These are phyloP conservation scores for Mohoua ochrocephala DNA, from an alignment of 2,113 vertebrate species.

Conservation along the genomic window DNA sequence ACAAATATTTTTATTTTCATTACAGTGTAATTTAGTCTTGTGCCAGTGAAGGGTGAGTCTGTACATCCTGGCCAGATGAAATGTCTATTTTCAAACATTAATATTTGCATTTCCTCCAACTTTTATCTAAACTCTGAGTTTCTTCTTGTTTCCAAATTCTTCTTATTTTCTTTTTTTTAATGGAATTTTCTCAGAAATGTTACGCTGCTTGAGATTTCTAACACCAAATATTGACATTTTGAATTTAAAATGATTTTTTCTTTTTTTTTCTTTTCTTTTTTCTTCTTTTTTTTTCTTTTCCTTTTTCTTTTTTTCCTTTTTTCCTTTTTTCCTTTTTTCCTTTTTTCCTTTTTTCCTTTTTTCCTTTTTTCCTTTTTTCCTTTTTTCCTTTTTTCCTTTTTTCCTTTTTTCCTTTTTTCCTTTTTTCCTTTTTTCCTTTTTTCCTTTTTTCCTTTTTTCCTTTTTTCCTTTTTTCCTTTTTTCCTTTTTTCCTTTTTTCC, in stretches of 20 bases:
- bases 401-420: no score
- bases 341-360: no score
- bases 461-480: no score
- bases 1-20: background rate
- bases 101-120: background rate
- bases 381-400: no score
- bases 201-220: background rate
- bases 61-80: background rate
- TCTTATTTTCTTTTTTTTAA: background rate
- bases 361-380: no score
- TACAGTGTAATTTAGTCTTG: background rate
- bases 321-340: no score
- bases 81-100: background rate
- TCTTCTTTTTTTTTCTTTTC: background rate
- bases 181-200: background rate
- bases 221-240: background rate
- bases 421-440: no score
- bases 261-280: background rate
- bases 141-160: background rate
- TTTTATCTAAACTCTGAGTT: background rate
- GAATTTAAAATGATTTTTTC: background rate
- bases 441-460: no score
- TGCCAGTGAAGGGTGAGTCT: background rate
- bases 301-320: background rate
- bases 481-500: no score